These are phyloP conservation scores for Lutraria lutraria DNA, from an alignment of 2,888 invertebrate genomes.

Conservation along the genomic window DNA sequence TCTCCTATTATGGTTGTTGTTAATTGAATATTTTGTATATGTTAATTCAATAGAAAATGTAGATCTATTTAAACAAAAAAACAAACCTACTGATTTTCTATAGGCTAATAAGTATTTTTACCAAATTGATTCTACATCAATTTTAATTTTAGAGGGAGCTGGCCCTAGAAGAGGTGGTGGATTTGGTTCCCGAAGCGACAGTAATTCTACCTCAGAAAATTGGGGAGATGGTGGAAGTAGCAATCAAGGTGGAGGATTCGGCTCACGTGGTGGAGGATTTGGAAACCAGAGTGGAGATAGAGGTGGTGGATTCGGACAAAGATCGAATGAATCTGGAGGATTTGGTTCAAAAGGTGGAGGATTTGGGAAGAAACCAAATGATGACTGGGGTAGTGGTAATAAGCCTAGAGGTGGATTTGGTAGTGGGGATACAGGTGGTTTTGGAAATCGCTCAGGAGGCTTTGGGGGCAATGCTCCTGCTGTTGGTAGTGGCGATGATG, in stretches of 20 bases:
- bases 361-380: conserved; percentile 29
- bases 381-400: conserved; percentile 35
- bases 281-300: conserved; percentile 19
- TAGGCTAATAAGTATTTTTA: too few relatives aligned
- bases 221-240: conserved; percentile 36
- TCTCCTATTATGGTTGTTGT: background rate
- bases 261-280: conserved; percentile 33
- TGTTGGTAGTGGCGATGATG: conserved; percentile 59
- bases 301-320: conserved; percentile 63
- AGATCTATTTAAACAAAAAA: too few relatives aligned
- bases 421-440: conserved; percentile 14
- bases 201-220: background rate
- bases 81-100: too few relatives aligned
- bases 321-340: conserved; percentile 37
- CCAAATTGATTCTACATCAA: too few relatives aligned
- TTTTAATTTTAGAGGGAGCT: conserved; percentile 37
- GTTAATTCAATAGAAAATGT: background rate
- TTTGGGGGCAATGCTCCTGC: background rate
- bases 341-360: conserved; percentile 37
- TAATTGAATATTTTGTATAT: background rate
- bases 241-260: conserved; percentile 36
- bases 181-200: background rate
- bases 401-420: conserved; percentile 37
- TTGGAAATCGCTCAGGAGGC: conserved; percentile 19
- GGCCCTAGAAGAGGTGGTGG: conserved; percentile 41